Base-by-base conservation (phyloP, 2,113 vertebrate species). In the Oncorhynchus kisutch region DNA sequence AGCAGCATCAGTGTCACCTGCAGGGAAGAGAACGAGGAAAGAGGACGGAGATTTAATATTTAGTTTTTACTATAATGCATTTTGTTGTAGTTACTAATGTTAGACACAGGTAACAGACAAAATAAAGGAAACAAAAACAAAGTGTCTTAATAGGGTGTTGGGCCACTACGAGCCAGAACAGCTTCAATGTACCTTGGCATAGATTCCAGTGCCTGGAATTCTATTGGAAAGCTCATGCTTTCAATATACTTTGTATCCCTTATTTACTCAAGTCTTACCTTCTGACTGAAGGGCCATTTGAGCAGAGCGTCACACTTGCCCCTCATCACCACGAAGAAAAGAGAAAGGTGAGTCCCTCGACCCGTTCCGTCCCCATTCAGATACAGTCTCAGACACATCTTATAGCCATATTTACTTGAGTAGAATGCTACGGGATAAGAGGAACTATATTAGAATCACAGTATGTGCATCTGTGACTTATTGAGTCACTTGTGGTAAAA, bases 1-100 rank as follows among this genome's bases (percentile, higher is more conserved):
- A 99, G 87, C 49, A 99, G 93, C 96, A 99, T 98, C 66, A 99
- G 87, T 0, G 98, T 99, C n/a, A 99, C 98, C 98, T 99, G 29
- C 25, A 87, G 0, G 24, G 24, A 24, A 9, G 27, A 45, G 12
- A 39, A 29, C 22, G 20, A 29, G 20, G 73, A 25, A 22, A 74
- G 62, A n/a, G 27, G 27, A 31, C 4, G 29, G 27, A 2, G 39
- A 45, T 2, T 11, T 67, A 24, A 24, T 66, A 11, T 34, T 14
- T 39, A 22, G 5, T 20, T 68, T 14, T 62, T 62, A 20, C 20
- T 34, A 62, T 62, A 22, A 62, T 22, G 2, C n/a, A 22, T 62
- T 62, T 62, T 57, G 54, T 57, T 57, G 14, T 57, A 18, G 13
- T 57, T 57, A 57, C 54, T 62, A 24, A 45, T 45, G 39, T 45